phyloP scores from a whole-genome alignment of 2,888 invertebrate genomes.

The Sarcophaga caerulescens region DNA sequence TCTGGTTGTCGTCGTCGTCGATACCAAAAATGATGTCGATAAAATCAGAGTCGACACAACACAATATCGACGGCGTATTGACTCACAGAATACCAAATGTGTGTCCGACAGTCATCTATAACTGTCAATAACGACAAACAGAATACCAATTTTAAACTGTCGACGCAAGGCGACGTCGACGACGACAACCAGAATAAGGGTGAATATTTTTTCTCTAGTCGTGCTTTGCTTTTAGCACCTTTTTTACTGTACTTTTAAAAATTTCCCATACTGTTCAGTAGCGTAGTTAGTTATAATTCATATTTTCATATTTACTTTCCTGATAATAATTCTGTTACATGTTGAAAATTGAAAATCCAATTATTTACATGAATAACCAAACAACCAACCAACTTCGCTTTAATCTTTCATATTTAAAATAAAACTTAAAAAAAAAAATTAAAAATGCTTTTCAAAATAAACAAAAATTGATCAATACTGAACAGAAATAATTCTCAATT shows the following conservation, averaged over 20 bases:
- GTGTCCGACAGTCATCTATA: no score
- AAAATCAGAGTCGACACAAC: no score
- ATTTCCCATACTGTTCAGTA: not conserved
- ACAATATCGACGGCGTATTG: no score
- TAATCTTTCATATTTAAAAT: slow-evolving; percentile 12
- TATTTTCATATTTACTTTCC: not conserved
- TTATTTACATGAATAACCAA: slow-evolving; percentile 38
- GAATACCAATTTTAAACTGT: no score
- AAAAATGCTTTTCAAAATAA: not conserved
- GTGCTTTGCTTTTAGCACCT: no score
- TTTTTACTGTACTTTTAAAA: not conserved
- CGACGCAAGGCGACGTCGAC: no score
- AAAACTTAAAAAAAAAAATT: not conserved
- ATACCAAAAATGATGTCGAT: no score
- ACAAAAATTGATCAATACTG: not conserved
- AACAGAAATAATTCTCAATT: not conserved
- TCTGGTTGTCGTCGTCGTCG: no score
- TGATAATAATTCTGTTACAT: not conserved
- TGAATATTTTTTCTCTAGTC: no score
- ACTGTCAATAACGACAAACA: no score
- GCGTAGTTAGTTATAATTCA: not conserved
- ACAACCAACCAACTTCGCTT: not conserved
- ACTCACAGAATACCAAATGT: no score
- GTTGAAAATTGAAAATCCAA: slow-evolving; percentile 45
- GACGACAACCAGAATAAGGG: no score